phyloP scores from a whole-genome alignment of 1,140 invertebrate genomes.

The Penaeus japonicus region DNA sequence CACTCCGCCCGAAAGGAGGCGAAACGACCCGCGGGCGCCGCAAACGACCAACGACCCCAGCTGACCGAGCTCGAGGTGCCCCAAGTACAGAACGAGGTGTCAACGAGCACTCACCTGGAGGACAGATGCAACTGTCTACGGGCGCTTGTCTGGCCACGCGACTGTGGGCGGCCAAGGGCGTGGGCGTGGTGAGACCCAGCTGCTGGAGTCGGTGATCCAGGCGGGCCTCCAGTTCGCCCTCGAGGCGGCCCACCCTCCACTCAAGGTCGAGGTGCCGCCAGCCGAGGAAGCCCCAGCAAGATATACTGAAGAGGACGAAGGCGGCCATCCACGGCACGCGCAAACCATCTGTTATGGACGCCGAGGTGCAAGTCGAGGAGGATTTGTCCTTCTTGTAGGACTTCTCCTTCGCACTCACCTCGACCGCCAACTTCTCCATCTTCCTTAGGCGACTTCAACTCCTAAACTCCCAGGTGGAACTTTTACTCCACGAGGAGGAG shows the following conservation, averaged over 20 bases:
- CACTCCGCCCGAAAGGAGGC: too few species aligned
- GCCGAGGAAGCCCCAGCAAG: conserved; percentile 27
- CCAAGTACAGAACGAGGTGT: neutral
- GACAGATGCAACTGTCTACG: conserved; percentile 31
- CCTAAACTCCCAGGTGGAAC: conserved; percentile 22
- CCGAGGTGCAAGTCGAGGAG: neutral
- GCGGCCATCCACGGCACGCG: conserved; percentile 22
- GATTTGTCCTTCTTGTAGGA: neutral
- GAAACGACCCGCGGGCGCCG: neutral
- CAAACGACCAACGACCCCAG: neutral
- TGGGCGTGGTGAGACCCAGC: conserved; percentile 20
- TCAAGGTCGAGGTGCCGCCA: conserved; percentile 43
- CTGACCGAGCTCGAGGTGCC: neutral
- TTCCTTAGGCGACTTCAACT: conserved; percentile 30
- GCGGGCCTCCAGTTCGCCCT: conserved; percentile 41
- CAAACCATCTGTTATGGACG: neutral
- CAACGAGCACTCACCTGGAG: conserved; percentile 12
- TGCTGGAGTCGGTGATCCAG: conserved; percentile 35
- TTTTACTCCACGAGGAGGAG: conserved; percentile 25
- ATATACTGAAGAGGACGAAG: conserved; percentile 31
- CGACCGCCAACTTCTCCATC: conserved; percentile 22
- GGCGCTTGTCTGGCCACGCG: conserved; percentile 26
- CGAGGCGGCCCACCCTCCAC: conserved; percentile 30
- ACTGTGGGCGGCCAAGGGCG: conserved; percentile 13
- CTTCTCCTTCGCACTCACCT: neutral